A percentile compares a stretch with the other conserved stretches of the same genome.
These are phyloP conservation scores for Octomys mimax DNA, from an alignment of 2,797 vertebrate genomes.

Conservation along the genomic window DNA sequence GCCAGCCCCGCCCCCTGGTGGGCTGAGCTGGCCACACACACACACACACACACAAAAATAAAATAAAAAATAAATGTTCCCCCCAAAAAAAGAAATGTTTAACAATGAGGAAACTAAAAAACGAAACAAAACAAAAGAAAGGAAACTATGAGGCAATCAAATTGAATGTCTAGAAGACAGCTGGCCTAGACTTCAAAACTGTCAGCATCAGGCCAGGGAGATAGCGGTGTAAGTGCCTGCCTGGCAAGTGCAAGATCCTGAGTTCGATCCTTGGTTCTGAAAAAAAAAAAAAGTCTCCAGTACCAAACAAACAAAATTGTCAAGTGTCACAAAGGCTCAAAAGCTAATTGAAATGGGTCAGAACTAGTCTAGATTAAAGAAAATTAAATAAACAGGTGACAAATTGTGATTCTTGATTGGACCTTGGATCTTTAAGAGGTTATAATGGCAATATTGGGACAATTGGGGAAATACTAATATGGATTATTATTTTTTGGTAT, in stretches of 20 bases:
- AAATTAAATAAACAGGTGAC: not conserved
- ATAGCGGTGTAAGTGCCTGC: too few species aligned
- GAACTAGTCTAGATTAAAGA: too few species aligned
- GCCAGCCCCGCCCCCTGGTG: too few species aligned
- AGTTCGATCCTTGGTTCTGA: too few species aligned
- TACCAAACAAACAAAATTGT: too few species aligned
- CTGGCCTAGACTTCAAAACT: not conserved
- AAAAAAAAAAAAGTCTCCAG: too few species aligned
- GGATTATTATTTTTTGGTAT: not conserved
- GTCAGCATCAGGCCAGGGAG: too few species aligned
- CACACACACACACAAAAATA: too few species aligned
- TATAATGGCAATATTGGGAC: not conserved
- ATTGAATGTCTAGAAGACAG: not conserved
- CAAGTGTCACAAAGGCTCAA: not conserved
- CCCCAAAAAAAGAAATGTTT: too few species aligned
- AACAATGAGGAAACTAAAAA: not conserved
- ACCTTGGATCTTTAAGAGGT: not conserved
- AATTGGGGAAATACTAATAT: not conserved
- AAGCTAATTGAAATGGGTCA: not conserved
- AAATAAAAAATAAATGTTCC: too few species aligned
- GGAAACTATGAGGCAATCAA: not conserved
- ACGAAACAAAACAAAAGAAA: not conserved
- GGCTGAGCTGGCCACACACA: too few species aligned
- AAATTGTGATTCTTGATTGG: not conserved
- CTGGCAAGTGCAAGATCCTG: too few species aligned